Conservation (phyloP, 2,113 vertebrate species). For the Uria lomvia region DNA sequence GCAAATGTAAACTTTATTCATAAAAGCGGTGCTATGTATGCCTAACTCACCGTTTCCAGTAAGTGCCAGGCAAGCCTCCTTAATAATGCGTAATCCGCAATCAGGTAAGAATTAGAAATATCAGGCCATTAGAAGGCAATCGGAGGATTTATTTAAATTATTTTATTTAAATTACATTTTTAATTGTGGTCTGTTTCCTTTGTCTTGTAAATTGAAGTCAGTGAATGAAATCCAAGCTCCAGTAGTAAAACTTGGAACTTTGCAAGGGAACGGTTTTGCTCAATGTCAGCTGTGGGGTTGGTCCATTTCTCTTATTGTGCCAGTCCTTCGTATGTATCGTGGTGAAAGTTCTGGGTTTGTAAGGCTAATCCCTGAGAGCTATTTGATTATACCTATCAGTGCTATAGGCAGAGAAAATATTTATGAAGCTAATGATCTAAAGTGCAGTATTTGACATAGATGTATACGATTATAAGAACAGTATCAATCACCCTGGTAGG, state of each 20-base stretch:
- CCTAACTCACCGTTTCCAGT: background rate
- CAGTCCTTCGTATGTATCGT: background rate
- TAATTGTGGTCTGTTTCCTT: background rate
- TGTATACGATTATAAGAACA: background rate
- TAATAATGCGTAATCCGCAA: background rate
- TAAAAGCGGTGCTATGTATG: background rate
- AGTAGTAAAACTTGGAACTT: background rate
- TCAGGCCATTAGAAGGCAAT: background rate
- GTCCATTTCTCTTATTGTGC: background rate
- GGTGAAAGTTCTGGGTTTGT: background rate
- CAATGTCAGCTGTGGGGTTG: background rate
- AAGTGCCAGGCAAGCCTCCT: background rate
- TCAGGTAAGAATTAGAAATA: background rate
- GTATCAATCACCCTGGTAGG: background rate
- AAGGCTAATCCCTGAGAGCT: background rate
- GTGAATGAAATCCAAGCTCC: background rate
- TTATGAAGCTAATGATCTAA: background rate
- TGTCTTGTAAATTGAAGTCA: background rate
- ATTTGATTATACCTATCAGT: background rate
- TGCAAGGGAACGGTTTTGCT: background rate
- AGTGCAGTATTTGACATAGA: background rate
- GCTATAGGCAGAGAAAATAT: background rate
- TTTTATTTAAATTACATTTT: background rate
- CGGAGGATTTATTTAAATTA: background rate
- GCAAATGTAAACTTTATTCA: background rate